These are phyloP conservation scores for Pilophorus perplexus DNA, from an alignment of 2,888 invertebrate species.

Conservation along the genomic window DNA sequence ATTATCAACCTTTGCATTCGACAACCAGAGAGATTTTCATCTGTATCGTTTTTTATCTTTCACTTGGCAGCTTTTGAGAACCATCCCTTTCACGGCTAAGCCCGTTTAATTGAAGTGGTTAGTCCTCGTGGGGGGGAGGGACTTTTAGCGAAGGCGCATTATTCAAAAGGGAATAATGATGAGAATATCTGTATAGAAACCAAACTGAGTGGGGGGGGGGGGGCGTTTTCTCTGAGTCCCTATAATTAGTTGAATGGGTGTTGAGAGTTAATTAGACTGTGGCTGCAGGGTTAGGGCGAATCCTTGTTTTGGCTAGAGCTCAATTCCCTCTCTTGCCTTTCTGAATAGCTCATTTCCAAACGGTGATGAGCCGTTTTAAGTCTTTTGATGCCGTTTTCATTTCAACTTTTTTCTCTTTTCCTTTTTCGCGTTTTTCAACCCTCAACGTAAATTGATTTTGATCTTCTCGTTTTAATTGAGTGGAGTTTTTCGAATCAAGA, in stretches of 20 bases:
- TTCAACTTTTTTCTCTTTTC: slow-evolving; percentile 9
- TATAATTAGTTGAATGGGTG: slow-evolving; percentile 39
- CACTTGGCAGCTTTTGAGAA: slow-evolving; percentile 14
- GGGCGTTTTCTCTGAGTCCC: slow-evolving; percentile 14
- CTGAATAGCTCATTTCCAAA: slow-evolving; percentile 35
- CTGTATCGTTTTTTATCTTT: slow-evolving; percentile 16
- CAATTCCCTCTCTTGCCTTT: slow-evolving; percentile 20
- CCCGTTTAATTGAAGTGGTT: slow-evolving; percentile 28
- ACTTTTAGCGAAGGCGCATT: slow-evolving; percentile 26
- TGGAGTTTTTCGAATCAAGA: too few species aligned
- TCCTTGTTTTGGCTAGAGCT: slow-evolving; percentile 39
- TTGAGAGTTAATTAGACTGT: slow-evolving; percentile 34
- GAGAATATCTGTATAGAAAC: slow-evolving; percentile 31
- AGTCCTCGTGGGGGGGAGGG: too few species aligned
- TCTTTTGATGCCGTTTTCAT: slow-evolving; percentile 24
- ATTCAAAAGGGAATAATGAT: slow-evolving; percentile 35
- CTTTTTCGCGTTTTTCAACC: too few species aligned
- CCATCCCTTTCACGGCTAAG: slow-evolving; percentile 9
- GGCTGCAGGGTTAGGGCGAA: slow-evolving; percentile 22
- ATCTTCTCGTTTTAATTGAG: too few species aligned
- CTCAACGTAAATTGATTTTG: slow-evolving; percentile 21
- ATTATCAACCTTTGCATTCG: too few species aligned
- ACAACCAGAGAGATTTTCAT: slow-evolving; percentile 24
- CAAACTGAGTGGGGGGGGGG: too few species aligned
- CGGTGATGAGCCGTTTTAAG: slow-evolving; percentile 34